Conservation (phyloP, 2,797 vertebrate species). For the Austrolebias charrua region DNA sequence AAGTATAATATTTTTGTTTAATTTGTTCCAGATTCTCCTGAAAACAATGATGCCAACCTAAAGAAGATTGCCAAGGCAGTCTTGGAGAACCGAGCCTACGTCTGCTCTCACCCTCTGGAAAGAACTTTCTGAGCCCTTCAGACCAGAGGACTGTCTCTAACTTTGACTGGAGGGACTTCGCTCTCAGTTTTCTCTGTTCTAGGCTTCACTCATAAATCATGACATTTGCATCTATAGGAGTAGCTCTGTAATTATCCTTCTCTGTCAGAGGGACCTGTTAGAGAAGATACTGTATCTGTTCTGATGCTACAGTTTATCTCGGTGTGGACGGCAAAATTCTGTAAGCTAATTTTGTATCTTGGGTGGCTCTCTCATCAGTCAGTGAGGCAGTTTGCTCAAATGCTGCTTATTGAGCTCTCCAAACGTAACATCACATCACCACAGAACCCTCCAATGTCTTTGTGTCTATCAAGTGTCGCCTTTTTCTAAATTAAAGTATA, state of each 20-base stretch:
- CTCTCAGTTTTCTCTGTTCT: background rate
- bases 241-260: too few relatives aligned
- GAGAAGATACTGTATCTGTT: too few relatives aligned
- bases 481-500: slow-evolving; percentile 12
- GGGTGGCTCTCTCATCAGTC: too few relatives aligned
- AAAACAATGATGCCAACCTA: slow-evolving; percentile 88
- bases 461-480: background rate
- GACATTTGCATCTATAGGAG: too few relatives aligned
- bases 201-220: background rate
- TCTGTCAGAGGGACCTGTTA: too few relatives aligned
- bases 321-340: too few relatives aligned
- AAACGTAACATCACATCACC: background rate
- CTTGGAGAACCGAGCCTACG: slow-evolving; percentile 84
- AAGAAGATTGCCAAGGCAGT: slow-evolving; percentile 89
- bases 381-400: too few relatives aligned
- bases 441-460: too few relatives aligned
- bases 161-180: background rate
- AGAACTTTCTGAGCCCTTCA: slow-evolving; percentile 78
- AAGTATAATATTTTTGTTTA: background rate
- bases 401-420: background rate
- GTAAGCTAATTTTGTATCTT: too few relatives aligned
- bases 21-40: slow-evolving; percentile 81
- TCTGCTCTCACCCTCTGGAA: slow-evolving; percentile 90
- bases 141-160: too few relatives aligned
- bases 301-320: too few relatives aligned